Conservation (phyloP, 2,113 vertebrate genomes). For the Sprattus sprattus region DNA sequence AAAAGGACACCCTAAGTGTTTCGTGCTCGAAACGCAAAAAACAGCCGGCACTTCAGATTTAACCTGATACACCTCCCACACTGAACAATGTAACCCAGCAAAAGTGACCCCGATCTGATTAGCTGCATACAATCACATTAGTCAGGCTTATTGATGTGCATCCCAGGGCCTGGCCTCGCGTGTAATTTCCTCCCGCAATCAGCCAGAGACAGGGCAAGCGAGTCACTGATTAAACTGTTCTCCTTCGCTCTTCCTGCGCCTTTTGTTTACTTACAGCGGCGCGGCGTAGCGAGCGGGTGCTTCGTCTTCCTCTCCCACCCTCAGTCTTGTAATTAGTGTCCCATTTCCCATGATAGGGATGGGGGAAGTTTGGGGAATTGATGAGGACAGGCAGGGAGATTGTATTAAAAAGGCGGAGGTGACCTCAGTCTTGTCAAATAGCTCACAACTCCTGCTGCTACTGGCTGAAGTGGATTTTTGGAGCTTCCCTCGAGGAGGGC, state of each 20-base stretch:
- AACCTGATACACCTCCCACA: slow-evolving; percentile 14
- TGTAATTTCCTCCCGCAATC: slow-evolving; percentile 53
- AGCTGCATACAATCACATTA: slow-evolving; percentile 63
- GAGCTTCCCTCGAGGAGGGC: background rate
- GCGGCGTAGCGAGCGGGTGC: background rate
- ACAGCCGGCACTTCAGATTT: background rate
- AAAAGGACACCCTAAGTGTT: slow-evolving; percentile 35
- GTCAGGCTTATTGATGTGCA: slow-evolving; percentile 50
- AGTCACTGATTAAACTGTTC: slow-evolving; percentile 35
- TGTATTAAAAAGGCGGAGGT: slow-evolving; percentile 23
- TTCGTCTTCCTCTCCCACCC: slow-evolving; percentile 42
- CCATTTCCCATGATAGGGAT: slow-evolving; percentile 37
- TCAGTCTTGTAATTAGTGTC: slow-evolving; percentile 38
- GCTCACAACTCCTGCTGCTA: background rate
- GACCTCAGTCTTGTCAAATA: slow-evolving; percentile 13
- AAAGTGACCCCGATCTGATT: slow-evolving; percentile 66
- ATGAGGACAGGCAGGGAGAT: slow-evolving; percentile 9
- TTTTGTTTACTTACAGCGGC: slow-evolving; percentile 46
- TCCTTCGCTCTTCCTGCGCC: slow-evolving; percentile 26
- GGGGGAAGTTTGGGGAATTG: slow-evolving; percentile 23
- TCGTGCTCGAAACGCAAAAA: slow-evolving; percentile 27
- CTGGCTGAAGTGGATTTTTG: background rate
- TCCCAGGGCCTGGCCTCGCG: slow-evolving; percentile 51
- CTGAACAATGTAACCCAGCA: slow-evolving; percentile 42
- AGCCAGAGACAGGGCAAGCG: slow-evolving; percentile 34